Evolutionary conservation across 92 coral and sea anemone species (phyloP).

Genomic region (Parazoanthus swiftii): DNA sequence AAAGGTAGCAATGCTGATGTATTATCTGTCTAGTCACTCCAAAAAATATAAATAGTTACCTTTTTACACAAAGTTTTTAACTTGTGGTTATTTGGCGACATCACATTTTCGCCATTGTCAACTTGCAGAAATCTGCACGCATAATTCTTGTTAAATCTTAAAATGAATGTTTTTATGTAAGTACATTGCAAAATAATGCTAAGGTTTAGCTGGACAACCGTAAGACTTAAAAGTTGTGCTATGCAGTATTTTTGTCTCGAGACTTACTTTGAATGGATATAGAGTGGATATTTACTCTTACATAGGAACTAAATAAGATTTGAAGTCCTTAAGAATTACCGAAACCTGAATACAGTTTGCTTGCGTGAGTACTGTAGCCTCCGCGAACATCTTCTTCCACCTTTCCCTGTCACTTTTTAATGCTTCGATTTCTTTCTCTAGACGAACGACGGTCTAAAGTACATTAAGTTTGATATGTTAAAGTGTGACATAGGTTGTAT

Average conservation of each 20-base stretch:
- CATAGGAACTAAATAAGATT: too few relatives aligned
- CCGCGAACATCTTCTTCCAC: conserved; percentile 3
- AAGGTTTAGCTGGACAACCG: too few relatives aligned
- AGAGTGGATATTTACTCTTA: too few relatives aligned
- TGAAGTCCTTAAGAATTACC: not conserved
- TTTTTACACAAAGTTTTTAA: not conserved
- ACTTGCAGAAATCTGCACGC: conserved; percentile 8
- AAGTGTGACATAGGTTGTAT: too few relatives aligned
- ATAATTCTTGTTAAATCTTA: not conserved
- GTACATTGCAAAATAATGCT: too few relatives aligned
- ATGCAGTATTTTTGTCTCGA: too few relatives aligned
- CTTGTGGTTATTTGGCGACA: not conserved
- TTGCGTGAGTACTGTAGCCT: not conserved
- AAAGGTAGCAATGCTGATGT: not conserved
- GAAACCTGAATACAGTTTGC: not conserved
- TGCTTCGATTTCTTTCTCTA: not conserved
- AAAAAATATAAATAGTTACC: not conserved
- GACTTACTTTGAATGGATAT: too few relatives aligned
- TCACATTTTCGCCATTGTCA: not conserved
- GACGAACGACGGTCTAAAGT: conserved; percentile 1
- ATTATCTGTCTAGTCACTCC: not conserved
- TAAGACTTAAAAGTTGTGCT: too few relatives aligned
- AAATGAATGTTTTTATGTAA: not conserved
- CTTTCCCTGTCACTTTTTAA: not conserved
- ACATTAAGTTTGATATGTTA: too few relatives aligned